phyloP scores from a whole-genome alignment of 2,113 vertebrate genomes.

The Epinephelus cyanopodus region DNA sequence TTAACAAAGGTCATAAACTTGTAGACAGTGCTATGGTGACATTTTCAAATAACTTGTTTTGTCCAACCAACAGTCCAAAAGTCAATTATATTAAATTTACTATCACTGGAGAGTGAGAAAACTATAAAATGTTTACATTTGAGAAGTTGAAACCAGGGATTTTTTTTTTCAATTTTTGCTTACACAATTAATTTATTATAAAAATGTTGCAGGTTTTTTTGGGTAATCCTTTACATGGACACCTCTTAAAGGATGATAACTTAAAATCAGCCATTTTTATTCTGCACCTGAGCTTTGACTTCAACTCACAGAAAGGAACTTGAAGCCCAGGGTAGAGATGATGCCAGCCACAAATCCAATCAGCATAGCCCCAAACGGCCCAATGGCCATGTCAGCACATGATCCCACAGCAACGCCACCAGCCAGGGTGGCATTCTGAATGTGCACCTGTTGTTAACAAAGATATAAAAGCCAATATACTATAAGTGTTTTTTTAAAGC shows the following conservation, averaged over 20 bases:
- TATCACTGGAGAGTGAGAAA: background rate
- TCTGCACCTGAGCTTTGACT: background rate
- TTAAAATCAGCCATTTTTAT: background rate
- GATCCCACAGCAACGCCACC: conserved; percentile 97
- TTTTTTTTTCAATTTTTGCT: background rate
- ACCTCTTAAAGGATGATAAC: background rate
- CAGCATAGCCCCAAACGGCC: conserved; percentile 87
- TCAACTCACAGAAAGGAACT: conserved; percentile 88
- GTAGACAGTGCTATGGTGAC: background rate
- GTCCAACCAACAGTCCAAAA: background rate
- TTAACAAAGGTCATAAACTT: background rate
- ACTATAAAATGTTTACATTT: background rate
- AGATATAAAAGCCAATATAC: background rate
- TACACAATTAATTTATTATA: background rate
- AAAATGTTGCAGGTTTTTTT: background rate
- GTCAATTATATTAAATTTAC: background rate
- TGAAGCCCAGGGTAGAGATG: conserved; percentile 92
- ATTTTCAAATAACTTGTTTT: no score
- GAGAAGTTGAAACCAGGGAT: background rate
- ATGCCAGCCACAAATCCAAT: conserved; percentile 90
- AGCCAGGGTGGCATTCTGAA: conserved; percentile 96
- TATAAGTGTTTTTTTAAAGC: background rate
- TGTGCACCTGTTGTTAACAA: conserved; percentile 87
- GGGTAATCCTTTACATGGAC: background rate
- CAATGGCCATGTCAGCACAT: conserved; percentile 90